These are phyloP conservation scores for Drosophila pandora DNA, from an alignment of 1,140 invertebrate genomes.

Conservation along the genomic window DNA sequence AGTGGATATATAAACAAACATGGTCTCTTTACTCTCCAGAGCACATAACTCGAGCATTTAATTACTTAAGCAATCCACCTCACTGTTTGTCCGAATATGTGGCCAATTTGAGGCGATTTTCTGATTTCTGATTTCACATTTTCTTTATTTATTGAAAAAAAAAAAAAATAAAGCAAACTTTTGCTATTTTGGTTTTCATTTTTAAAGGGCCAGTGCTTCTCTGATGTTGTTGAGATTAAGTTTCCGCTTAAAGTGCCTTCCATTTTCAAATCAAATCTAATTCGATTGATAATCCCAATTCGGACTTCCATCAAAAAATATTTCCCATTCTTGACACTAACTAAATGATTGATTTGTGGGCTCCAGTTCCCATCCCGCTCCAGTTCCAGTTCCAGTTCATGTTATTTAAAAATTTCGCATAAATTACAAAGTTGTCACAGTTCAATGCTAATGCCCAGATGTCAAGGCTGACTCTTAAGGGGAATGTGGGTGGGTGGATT, in stretches of 20 bases:
- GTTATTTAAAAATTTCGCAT: constrained; percentile 5
- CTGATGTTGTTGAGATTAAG: no score
- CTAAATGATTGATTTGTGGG: constrained; percentile 5
- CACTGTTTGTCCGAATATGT: neutral
- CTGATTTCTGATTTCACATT: neutral
- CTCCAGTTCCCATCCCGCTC: no score
- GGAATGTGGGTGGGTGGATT: no score
- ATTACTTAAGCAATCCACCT: constrained; percentile 49
- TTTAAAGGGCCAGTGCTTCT: no score
- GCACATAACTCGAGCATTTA: constrained; percentile 33
- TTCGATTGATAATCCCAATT: no score
- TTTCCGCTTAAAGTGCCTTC: neutral
- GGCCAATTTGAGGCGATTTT: constrained; percentile 25
- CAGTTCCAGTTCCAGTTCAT: neutral
- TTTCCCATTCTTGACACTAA: neutral
- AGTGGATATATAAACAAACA: neutral
- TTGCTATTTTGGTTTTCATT: no score
- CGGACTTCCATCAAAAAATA: neutral
- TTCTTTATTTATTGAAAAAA: neutral
- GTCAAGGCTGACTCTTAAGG: constrained; percentile 2
- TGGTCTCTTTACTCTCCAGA: neutral
- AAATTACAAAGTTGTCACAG: neutral
- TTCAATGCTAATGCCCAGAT: constrained; percentile 22
- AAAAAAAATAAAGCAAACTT: no score
- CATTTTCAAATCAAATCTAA: neutral